These are phyloP conservation scores for Eubucco bourcierii DNA, from an alignment of 2,113 vertebrate species.

Conservation along the genomic window DNA sequence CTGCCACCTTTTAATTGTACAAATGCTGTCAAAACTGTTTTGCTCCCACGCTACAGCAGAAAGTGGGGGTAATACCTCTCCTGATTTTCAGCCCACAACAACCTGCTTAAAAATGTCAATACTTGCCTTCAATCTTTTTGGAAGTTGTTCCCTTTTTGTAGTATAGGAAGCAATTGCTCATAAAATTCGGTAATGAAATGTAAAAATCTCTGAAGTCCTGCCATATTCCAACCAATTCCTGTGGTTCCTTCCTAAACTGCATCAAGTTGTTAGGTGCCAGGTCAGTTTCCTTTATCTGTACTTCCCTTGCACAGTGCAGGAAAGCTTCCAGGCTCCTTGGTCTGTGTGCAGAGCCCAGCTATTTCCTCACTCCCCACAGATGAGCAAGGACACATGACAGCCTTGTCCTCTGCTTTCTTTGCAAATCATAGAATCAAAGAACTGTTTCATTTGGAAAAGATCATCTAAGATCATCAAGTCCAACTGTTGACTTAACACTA, in stretches of 20 bases:
- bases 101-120: not conserved
- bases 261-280: not conserved
- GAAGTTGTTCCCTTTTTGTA: not conserved
- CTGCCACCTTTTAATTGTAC: not conserved
- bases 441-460: not conserved
- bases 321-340: not conserved
- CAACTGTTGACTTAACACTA: no score
- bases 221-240: fast-evolving
- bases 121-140: not conserved
- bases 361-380: not conserved
- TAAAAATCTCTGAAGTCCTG: not conserved
- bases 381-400: fast-evolving
- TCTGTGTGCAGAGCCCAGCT: not conserved
- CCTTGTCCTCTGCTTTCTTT: not conserved
- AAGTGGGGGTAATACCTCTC: not conserved
- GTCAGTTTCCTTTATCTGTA: not conserved
- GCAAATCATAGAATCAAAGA: not conserved
- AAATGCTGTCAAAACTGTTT: not conserved
- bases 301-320: not conserved
- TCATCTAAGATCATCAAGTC: no score
- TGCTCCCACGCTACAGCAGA: not conserved
- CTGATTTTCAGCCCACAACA: not conserved
- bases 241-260: not conserved
- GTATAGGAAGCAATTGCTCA: not conserved
- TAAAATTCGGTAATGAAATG: not conserved